phyloP scores from a whole-genome alignment of 1,140 invertebrate genomes.

The Macrostomum lignano region DNA sequence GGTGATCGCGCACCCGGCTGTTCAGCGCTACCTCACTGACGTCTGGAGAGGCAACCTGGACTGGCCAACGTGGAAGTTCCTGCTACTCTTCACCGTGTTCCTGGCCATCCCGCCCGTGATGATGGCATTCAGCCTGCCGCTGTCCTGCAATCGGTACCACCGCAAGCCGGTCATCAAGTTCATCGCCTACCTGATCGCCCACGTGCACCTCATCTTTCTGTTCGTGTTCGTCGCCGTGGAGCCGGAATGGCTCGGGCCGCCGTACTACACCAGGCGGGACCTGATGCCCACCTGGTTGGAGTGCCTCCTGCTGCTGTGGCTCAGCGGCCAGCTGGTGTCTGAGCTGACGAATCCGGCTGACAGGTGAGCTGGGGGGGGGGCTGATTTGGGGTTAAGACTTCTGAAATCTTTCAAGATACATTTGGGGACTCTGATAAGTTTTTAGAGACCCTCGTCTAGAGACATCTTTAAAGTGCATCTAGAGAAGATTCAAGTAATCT shows the following conservation, averaged over 20 bases:
- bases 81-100: slow-evolving; percentile 45
- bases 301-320: slow-evolving; percentile 71
- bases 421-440: no score
- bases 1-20: slow-evolving; percentile 35
- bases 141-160: slow-evolving; percentile 71
- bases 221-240: slow-evolving; percentile 10
- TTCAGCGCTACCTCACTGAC: slow-evolving; percentile 44
- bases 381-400: no score
- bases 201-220: slow-evolving; percentile 83
- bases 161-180: slow-evolving; percentile 87
- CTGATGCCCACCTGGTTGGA: slow-evolving; percentile 56
- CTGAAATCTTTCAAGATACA: no score
- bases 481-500: no score
- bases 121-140: slow-evolving; percentile 79
- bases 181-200: slow-evolving; percentile 90
- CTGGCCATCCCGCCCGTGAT: slow-evolving; percentile 73
- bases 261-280: slow-evolving; percentile 17
- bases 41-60: slow-evolving; percentile 51
- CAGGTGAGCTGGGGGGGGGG: no score
- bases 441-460: no score
- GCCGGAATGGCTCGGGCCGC: slow-evolving; percentile 49
- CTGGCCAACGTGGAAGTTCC: slow-evolving; percentile 78
- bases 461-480: no score
- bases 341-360: slow-evolving; percentile 34
- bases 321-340: slow-evolving; percentile 69